These are phyloP conservation scores for Xestia rhomboidea DNA, from an alignment of 2,888 invertebrate genomes.

Conservation along the genomic window DNA sequence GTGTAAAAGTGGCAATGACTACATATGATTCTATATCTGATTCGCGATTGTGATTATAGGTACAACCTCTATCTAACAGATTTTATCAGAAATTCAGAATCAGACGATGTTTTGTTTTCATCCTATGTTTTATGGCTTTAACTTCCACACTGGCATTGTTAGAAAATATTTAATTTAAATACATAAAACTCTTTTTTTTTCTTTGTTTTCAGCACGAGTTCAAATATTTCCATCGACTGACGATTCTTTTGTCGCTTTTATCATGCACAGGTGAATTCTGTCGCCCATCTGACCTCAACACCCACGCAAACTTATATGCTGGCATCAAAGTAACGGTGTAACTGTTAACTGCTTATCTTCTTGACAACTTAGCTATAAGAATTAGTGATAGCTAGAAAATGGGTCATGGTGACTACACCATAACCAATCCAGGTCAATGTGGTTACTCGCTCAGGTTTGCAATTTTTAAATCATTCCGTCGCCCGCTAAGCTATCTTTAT, in stretches of 20 bases:
- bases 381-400: conserved; percentile 48
- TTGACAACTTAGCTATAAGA: conserved; percentile 40
- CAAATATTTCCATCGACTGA: neutral
- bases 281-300: conserved; percentile 34
- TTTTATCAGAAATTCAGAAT: conserved; percentile 42
- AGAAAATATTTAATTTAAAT: neutral
- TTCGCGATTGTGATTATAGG: conserved; percentile 27
- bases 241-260: conserved; percentile 9
- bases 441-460: conserved; percentile 31
- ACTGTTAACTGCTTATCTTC: conserved; percentile 51
- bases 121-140: conserved; percentile 16
- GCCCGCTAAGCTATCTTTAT: conserved; percentile 48
- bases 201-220: neutral
- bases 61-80: conserved; percentile 30
- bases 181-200: neutral
- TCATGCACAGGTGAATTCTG: conserved; percentile 40
- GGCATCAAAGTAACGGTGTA: conserved; percentile 41
- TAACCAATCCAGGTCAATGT: conserved; percentile 47
- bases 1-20: conserved; percentile 50
- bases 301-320: conserved; percentile 39
- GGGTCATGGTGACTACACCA: conserved; percentile 44
- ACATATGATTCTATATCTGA: conserved; percentile 45
- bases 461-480: conserved; percentile 50
- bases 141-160: neutral
- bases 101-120: conserved; percentile 36